Evolutionary conservation across 2,797 vertebrate species (phyloP).

Genomic region (Fratercula arctica): DNA sequence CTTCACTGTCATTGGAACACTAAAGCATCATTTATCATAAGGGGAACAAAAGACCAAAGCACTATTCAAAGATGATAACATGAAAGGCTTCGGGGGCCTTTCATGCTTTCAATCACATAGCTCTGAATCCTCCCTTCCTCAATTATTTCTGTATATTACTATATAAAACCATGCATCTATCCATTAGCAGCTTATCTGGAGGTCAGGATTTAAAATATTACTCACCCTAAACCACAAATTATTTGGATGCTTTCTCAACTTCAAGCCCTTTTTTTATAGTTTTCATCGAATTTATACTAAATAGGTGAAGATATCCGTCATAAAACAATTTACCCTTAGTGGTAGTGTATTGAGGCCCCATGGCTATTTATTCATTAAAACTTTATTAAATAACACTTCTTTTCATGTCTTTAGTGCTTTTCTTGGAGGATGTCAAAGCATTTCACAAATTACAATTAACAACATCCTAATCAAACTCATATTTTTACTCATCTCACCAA

Average conservation of each 20-base stretch:
- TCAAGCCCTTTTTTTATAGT: not conserved
- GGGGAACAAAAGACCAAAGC: constrained; percentile 43
- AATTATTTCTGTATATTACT: constrained; percentile 28
- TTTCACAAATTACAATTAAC: not conserved
- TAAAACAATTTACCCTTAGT: not conserved
- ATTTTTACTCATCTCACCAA: not conserved
- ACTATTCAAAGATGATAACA: constrained; percentile 35
- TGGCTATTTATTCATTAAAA: not conserved
- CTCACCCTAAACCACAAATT: not conserved
- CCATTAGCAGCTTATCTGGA: not conserved
- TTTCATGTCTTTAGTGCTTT: not conserved
- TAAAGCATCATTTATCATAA: constrained; percentile 39
- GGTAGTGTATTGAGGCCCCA: not conserved
- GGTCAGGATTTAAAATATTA: constrained; percentile 1
- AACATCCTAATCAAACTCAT: not conserved
- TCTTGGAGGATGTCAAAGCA: not conserved
- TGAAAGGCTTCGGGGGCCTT: constrained; percentile 44
- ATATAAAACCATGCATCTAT: not conserved
- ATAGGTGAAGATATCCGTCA: not conserved
- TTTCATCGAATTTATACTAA: not conserved
- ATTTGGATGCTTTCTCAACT: not conserved
- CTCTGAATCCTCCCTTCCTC: not conserved
- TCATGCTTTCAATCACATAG: constrained; percentile 7
- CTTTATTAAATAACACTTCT: not conserved
- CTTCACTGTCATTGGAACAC: constrained; percentile 3